Base-by-base conservation (phyloP, 2,797 vertebrate genomes). In the Masticophis lateralis region DNA sequence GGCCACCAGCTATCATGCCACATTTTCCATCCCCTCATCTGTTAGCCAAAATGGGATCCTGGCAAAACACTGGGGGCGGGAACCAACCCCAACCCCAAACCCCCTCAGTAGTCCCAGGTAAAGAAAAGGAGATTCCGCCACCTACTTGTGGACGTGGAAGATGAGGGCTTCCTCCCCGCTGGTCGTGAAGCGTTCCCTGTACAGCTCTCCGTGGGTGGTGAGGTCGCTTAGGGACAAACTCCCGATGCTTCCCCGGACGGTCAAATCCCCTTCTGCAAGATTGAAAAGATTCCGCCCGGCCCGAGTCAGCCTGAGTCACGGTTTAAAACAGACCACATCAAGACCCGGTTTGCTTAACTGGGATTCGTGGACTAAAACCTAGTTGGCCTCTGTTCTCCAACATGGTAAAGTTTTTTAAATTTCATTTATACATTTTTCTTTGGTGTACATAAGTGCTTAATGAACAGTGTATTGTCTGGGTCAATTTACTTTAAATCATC, bases 181-280 rank as follows among this genome's bases (percentile, higher is more conserved):
- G 0, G 99, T 99, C 87, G 98, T 99, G 96, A 99, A 99, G n/a
- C 99, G 99, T 87, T 99, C 99, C 91, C 98, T 96, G 97, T 99
- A 99, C 91, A 99, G 97, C 88, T 99, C 98, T 28, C 99, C 99
- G 0, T 99, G 99, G 16, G 98, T 97, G 0, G 99, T 99, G 53
- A 99, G 98, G 95, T 99, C 99, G 95, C 99, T 99, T 87, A 99
- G 96, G 60, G 99, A 99, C 94, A 99, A 96, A 96, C 99, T 99
- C 91, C 99, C 99, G 56, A 99, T 98, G 96, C 98, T 99, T 37
- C 99, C 99, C 91, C 98, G 98, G 92, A 99, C 94, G 43, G 98
- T 95, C 96, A 99, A 95, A 97, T 99, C 98, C 57, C 99, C 98
- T 51, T 99, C 99, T 99, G 94, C 92, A 97, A 96, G 93, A 91